Evolutionary conservation across 2,888 invertebrate genomes (phyloP), one percentile per base, ranked within the genome.

Genomic region (Ommatoiulus sabulosus): DNA sequence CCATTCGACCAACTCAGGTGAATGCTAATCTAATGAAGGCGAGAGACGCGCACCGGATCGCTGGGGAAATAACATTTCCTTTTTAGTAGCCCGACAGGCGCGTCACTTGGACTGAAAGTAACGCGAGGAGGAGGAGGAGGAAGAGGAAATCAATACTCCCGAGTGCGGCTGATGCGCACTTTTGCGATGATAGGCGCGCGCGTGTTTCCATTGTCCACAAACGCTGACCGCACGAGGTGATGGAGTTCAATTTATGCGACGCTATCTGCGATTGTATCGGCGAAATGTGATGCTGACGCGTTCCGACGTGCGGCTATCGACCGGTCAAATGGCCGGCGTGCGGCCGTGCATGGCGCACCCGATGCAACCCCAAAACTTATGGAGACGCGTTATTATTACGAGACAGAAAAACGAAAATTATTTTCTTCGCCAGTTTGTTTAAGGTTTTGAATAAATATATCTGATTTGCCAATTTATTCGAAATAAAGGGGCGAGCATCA

Each of bases 21-120:
- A 43, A 80, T 80, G 80, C 80, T 80, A 80, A 80, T 80, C 80
- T 80, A 80, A 80, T 80, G 80, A 80, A 80, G 80, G 80, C 80
- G 80, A 80, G 80, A 72, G 72, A 72, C 72, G 12, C 52, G 52
- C 52, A 52, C 52, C 52, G 17, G 72, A 24, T 24, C 80, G 35
- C 80, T 80, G 15, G 80, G 80, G 80, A 80, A 80, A 80, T 80
- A 80, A 80, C 80, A 80, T 80, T 80, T 80, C 80, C 80, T 80
- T 80, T 80, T 43, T 80, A 43, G 24, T 80, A 80, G 12, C 80
- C 80, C 80, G 80, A 80, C 72, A 72, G 20, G 72, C 72, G 10
- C 63, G 63, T 63, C 20, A 63, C 20, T 63, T 63, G 6, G 63
- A 63, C 63, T 63, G 63, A n/a, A 20, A 63, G 63, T 63, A 63